Conservation (phyloP, 2,113 vertebrate genomes). For the Empidonax alnorum region DNA sequence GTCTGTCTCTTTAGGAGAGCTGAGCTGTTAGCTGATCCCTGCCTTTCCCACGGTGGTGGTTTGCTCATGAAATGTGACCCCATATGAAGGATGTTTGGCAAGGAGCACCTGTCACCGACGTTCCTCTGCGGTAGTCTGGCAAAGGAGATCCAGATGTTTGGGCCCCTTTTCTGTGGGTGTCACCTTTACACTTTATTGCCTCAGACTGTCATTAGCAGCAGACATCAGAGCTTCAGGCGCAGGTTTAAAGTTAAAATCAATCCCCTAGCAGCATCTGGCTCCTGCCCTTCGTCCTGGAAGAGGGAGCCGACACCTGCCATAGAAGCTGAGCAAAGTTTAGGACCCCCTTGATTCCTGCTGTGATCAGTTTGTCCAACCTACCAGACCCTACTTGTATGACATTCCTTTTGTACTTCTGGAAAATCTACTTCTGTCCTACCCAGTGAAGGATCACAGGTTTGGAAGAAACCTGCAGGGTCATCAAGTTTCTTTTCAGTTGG, state of each 20-base stretch:
- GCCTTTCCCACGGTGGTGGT: neutral
- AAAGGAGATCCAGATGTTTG: conserved; percentile 7
- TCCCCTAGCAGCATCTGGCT: neutral
- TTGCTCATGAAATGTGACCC: neutral
- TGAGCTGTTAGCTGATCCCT: conserved; percentile 29
- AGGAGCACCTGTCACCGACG: neutral
- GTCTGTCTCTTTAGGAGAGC: neutral
- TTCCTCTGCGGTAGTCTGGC: neutral
- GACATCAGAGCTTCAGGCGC: neutral
- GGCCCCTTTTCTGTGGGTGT: neutral
- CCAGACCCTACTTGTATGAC: neutral
- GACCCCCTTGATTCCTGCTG: neutral
- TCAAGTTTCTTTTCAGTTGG: neutral
- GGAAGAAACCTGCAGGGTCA: neutral
- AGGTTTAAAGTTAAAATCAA: neutral
- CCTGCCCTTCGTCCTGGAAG: neutral
- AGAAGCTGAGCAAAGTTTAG: neutral
- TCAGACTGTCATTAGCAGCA: neutral
- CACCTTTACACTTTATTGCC: neutral
- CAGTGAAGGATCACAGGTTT: neutral
- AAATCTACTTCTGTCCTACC: neutral
- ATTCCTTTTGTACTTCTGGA: neutral
- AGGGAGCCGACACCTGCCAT: neutral
- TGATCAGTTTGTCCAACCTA: neutral
- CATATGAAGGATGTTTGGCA: neutral